Evolutionary conservation across 2,113 vertebrate genomes (phyloP).

Genomic region (Acinonyx jubatus): DNA sequence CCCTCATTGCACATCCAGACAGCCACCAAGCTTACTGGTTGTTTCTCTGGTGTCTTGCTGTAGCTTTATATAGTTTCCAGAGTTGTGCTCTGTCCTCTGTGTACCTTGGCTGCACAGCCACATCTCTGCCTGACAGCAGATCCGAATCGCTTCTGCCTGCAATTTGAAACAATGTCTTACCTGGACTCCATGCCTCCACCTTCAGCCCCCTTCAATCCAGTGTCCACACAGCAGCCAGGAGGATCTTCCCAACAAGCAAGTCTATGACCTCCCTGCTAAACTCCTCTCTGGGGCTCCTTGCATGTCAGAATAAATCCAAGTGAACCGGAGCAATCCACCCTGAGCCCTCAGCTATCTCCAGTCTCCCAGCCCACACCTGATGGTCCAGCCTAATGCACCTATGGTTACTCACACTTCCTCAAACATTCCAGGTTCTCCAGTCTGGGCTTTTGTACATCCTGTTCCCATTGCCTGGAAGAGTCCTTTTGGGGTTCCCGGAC

Average conservation of each 20-base stretch:
- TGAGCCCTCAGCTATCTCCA: background rate
- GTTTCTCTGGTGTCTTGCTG: background rate
- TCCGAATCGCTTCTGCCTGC: background rate
- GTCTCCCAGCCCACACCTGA: background rate
- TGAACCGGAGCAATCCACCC: background rate
- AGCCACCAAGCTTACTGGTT: rapidly evolving
- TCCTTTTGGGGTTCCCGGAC: background rate
- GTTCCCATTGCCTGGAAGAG: background rate
- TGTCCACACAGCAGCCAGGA: background rate
- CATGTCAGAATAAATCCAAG: background rate
- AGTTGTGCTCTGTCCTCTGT: background rate
- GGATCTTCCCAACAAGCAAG: background rate
- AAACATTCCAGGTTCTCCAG: background rate
- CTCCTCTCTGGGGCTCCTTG: too few relatives aligned
- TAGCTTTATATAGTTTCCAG: background rate
- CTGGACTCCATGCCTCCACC: background rate
- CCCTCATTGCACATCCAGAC: background rate
- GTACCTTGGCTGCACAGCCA: background rate
- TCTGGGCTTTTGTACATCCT: background rate
- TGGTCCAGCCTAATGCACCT: background rate
- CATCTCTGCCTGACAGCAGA: background rate
- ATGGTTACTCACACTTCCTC: rapidly evolving
- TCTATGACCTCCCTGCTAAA: background rate
- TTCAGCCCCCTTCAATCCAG: background rate
- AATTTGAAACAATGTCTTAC: background rate